Conservation (phyloP, 1,140 invertebrate species). For the Drosophila subobscura region DNA sequence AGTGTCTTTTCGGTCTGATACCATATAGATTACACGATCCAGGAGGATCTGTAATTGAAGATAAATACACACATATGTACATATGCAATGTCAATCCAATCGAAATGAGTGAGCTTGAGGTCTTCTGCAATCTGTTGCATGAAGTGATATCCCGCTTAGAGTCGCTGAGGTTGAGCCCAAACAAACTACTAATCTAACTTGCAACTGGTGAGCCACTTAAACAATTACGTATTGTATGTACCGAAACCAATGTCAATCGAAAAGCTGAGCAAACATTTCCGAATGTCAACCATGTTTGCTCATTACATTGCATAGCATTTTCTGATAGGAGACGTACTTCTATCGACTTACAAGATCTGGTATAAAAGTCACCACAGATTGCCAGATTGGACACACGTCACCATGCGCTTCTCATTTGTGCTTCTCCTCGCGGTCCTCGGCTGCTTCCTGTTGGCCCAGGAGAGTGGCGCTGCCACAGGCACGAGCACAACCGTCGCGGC, state of each 20-base stretch:
- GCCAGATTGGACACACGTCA: slow-evolving; percentile 2
- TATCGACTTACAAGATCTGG: background rate
- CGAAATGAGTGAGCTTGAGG: no score
- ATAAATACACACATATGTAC: no score
- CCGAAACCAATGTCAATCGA: slow-evolving; percentile 1
- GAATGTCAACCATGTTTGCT: slow-evolving; percentile 1
- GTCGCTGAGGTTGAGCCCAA: no score
- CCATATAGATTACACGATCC: no score
- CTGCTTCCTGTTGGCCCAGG: slow-evolving; percentile 18
- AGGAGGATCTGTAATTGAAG: no score
- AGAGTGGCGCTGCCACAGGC: background rate
- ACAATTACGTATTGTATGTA: background rate
- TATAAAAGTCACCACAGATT: slow-evolving; percentile 21
- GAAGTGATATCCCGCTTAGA: no score
- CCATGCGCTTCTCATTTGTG: slow-evolving; percentile 32
- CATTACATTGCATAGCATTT: background rate
- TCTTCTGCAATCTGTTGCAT: no score
- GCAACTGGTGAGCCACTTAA: no score
- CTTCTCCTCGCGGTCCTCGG: slow-evolving; percentile 18
- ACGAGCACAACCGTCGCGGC: background rate
- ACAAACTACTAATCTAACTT: no score
- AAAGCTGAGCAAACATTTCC: slow-evolving; percentile 29
- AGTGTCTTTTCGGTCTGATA: no score
- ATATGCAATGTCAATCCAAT: no score
- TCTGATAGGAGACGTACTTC: no score